Percentiles rank a stretch among this genome's conserved stretches.
Conservation (phyloP, 2,113 vertebrate genomes). For the Cyprinodon tularosa region DNA sequence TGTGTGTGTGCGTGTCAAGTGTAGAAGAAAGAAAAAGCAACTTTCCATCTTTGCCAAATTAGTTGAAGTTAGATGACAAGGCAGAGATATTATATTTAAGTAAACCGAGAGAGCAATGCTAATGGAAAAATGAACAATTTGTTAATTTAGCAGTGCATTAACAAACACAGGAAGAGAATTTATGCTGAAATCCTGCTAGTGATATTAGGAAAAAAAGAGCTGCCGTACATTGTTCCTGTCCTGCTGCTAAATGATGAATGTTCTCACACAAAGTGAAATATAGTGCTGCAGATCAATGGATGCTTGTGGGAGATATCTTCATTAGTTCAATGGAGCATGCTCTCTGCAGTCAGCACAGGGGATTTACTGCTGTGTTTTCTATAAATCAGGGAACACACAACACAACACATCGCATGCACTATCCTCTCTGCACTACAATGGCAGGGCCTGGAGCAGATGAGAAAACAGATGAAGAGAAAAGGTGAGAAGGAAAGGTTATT, state of each 20-base stretch:
- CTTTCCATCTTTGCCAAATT: background rate
- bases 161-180: background rate
- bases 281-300: constrained; percentile 57
- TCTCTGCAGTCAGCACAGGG: constrained; percentile 29
- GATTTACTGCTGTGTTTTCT: constrained; percentile 31
- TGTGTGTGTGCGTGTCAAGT: background rate
- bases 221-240: constrained; percentile 28
- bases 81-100: constrained; percentile 12
- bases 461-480: constrained; percentile 38
- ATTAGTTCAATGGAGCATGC: constrained; percentile 59
- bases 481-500: constrained; percentile 43
- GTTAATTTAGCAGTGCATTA: constrained; percentile 6
- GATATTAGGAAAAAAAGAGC: constrained; percentile 22
- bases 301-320: constrained; percentile 55
- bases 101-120: constrained; percentile 18
- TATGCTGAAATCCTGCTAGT: background rate
- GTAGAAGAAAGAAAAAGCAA: constrained; percentile 1
- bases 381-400: constrained; percentile 45
- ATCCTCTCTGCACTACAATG: constrained; percentile 30
- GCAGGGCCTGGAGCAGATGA: constrained; percentile 33
- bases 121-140: constrained; percentile 24
- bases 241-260: constrained; percentile 52
- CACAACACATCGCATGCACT: constrained; percentile 12
- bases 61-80: constrained; percentile 3
- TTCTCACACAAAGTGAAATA: constrained; percentile 26